A percentile compares a stretch with the other conserved stretches of the same genome.
Evolutionary conservation across 2,113 vertebrate genomes (phyloP).

Genomic region (Albula goreensis): DNA sequence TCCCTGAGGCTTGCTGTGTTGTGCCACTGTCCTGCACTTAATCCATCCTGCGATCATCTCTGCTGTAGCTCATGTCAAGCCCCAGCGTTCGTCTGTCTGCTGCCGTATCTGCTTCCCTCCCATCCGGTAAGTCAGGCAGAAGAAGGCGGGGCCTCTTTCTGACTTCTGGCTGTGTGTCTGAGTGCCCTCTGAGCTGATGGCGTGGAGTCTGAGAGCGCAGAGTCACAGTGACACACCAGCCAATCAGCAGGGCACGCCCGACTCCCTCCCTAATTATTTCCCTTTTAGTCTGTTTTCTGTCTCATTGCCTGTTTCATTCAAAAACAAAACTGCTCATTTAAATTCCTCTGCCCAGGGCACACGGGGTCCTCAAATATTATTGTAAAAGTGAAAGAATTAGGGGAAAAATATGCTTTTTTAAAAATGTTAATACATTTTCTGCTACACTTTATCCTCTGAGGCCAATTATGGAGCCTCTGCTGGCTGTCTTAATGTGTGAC

Average conservation of each 20-base stretch:
- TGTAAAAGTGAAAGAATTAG: conserved; percentile 99
- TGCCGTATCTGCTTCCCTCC: conserved; percentile 85
- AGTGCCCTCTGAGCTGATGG: conserved; percentile 99
- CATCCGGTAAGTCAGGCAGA: conserved; percentile 79
- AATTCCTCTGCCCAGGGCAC: conserved; percentile 99
- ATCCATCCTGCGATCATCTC: conserved; percentile 75
- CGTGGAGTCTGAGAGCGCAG: conserved; percentile 96
- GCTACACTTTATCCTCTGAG: conserved; percentile 99
- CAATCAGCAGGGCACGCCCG: conserved; percentile 99
- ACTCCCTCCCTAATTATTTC: conserved; percentile 99
- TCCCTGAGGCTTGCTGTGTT: conserved; percentile 75
- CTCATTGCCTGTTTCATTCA: conserved; percentile 99
- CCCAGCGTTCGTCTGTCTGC: conserved; percentile 88
- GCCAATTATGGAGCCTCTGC: conserved; percentile 99
- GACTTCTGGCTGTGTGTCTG: conserved; percentile 99
- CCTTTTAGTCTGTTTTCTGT: conserved; percentile 99
- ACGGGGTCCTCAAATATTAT: conserved; percentile 99
- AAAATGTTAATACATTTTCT: conserved; percentile 99
- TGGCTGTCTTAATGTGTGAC: conserved; percentile 99
- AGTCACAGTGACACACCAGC: conserved; percentile 99
- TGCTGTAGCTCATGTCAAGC: conserved; percentile 83
- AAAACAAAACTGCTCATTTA: conserved; percentile 99
- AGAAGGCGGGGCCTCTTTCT: conserved; percentile 79
- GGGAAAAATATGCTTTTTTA: conserved; percentile 99
- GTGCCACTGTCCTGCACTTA: conserved; percentile 78